These are phyloP conservation scores for Xiphorhynchus elegans DNA, from an alignment of 2,113 vertebrate species.

Conservation along the genomic window DNA sequence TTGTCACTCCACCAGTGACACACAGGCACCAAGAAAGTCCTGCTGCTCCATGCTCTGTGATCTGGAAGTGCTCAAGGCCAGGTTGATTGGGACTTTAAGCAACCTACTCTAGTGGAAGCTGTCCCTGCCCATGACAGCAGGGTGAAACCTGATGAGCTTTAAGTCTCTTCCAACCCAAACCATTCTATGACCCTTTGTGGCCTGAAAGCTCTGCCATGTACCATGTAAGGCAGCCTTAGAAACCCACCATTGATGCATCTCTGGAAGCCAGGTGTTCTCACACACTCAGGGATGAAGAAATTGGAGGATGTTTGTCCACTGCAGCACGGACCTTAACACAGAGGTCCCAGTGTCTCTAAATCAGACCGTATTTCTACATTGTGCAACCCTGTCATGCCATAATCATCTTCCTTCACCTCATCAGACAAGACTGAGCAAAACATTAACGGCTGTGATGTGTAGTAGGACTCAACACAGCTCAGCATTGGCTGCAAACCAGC, in stretches of 20 bases:
- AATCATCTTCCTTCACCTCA: background rate
- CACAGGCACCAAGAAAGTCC: background rate
- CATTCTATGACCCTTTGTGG: background rate
- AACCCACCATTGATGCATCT: fast-evolving
- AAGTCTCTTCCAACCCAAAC: background rate
- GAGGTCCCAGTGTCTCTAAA: background rate
- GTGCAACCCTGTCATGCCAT: background rate
- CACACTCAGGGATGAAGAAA: background rate
- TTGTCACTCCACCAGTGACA: background rate
- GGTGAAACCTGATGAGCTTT: background rate
- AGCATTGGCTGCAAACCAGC: background rate
- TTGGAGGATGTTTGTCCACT: background rate
- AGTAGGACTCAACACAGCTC: background rate
- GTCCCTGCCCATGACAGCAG: background rate
- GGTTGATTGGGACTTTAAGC: background rate
- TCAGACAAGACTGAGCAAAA: background rate
- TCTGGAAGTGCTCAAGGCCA: background rate
- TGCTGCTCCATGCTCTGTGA: background rate
- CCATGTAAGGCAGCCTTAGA: background rate
- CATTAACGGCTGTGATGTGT: background rate
- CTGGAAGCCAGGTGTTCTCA: fast-evolving
- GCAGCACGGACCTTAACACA: background rate
- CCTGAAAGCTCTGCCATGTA: background rate
- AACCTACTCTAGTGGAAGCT: background rate
- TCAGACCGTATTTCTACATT: background rate